Base-by-base conservation (phyloP, 2,797 vertebrate species). In the Rhinophrynus dorsalis region DNA sequence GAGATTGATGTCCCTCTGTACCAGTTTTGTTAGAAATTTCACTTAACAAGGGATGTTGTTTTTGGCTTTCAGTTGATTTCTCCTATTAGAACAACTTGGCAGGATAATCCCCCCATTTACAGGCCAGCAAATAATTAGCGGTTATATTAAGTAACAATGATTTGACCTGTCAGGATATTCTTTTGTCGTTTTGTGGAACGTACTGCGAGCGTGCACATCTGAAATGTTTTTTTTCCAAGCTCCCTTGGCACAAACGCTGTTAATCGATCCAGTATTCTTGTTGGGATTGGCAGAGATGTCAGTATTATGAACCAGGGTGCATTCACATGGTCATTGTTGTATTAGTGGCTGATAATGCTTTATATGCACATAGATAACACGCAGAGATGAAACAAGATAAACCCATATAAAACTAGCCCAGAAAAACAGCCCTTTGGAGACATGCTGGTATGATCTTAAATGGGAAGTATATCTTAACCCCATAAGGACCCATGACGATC, bases 51-150 rank as follows among this genome's bases (percentile, higher is more conserved):
- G 42, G 33, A 67, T 58, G 40, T 68, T 59, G 13, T 40, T 59
- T 26, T 68, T 68, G 66, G 55, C 56, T 6, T 5, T 1, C 26
- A 13, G 15, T 7, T 3, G 21, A 17, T 24, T 24, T 9, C 15
- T 13, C 12, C 50, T 48, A 67, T 58, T 24, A 68, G 45, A 59
- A 51, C 30, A 37, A 27, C 37, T 59, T 60, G 66, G 66, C 66
- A 37, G 18, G 11, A 48, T 5, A 10, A 47, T 2, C 7, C 6
- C 29, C 30, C 35, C 8, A 47, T 58, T 33, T 35, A 29, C 56
- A 18, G 37, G 44, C 47, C 13, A 12, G 21, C 30, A n/a, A 27
- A 33, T 21, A 55, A 60, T 68, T 52, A 60, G 33, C 18, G 26
- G 24, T 40, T 68, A 68, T 47, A 59, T 59, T 30, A 60, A 40